Conservation (phyloP, 1,140 invertebrate genomes). For the Drosophila subpulchrella region DNA sequence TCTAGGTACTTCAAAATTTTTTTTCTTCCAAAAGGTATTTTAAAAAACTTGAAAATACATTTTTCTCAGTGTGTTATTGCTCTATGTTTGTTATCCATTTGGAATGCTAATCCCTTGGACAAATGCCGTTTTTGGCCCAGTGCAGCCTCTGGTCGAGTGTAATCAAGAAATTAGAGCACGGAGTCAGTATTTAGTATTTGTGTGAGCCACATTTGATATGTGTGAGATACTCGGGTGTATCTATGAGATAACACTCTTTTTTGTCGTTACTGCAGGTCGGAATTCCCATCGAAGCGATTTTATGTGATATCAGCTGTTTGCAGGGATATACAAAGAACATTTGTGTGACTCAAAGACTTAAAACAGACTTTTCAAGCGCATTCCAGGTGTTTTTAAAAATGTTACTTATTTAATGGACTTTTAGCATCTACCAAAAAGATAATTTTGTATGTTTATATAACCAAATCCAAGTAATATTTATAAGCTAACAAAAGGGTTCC, state of each 20-base stretch:
- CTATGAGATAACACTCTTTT: constrained; percentile 34
- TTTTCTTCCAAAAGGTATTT: no score
- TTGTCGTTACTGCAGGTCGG: constrained; percentile 26
- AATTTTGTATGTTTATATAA: no score
- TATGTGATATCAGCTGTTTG: constrained; percentile 69
- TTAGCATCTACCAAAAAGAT: no score
- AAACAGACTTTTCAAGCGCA: no score
- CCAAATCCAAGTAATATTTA: no score
- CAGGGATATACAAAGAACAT: background rate
- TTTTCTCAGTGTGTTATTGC: constrained; percentile 35
- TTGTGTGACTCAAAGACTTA: background rate
- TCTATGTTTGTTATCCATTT: constrained; percentile 56
- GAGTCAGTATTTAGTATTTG: constrained; percentile 4
- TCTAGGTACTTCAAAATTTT: no score
- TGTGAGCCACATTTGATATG: constrained; percentile 21
- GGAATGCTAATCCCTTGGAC: constrained; percentile 64
- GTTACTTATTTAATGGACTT: no score
- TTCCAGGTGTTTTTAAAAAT: no score
- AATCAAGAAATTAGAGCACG: constrained; percentile 77
- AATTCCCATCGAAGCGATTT: constrained; percentile 49
- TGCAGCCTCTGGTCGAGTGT: constrained; percentile 53
- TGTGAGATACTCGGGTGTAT: constrained; percentile 26
- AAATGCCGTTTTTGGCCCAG: constrained; percentile 47
- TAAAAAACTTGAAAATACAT: background rate
- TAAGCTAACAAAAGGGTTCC: no score